These are phyloP conservation scores for Bufo gargarizans DNA, from an alignment of 2,113 vertebrate genomes.

Conservation along the genomic window DNA sequence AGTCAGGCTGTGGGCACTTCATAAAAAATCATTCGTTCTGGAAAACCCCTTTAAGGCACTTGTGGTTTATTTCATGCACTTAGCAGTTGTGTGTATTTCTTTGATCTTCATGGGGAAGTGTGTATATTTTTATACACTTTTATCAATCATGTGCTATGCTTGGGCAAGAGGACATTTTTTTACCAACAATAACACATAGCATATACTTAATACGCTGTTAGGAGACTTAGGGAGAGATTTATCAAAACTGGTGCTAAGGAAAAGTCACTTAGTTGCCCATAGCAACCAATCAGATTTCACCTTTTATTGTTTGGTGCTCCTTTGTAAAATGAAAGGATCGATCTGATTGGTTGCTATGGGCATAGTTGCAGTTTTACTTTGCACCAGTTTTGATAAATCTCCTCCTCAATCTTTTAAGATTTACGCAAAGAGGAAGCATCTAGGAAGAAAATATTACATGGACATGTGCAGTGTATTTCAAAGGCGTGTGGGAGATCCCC, in stretches of 20 bases:
- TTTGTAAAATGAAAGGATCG: too few relatives aligned
- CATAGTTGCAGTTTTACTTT: too few relatives aligned
- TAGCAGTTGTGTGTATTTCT: not conserved
- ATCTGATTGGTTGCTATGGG: too few relatives aligned
- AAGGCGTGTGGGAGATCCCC: conserved; percentile 11
- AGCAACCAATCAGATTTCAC: too few relatives aligned
- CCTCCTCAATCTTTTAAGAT: not conserved
- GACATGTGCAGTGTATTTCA: not conserved
- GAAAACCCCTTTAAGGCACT: not conserved
- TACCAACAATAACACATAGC: not conserved
- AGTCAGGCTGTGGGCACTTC: too few relatives aligned
- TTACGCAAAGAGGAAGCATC: not conserved
- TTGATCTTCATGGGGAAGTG: not conserved
- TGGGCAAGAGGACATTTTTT: not conserved
- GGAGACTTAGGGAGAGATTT: not conserved
- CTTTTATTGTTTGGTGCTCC: too few relatives aligned
- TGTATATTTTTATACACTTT: not conserved
- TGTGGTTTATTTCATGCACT: conserved; percentile 8
- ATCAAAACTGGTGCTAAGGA: too few relatives aligned
- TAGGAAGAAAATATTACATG: conserved; percentile 16
- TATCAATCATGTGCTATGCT: not conserved
- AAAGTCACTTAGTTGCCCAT: too few relatives aligned
- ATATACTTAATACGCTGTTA: not conserved
- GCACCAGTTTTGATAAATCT: too few relatives aligned
- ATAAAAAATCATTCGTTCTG: too few relatives aligned